Conservation (phyloP, 2,113 vertebrate genomes). For the Calyptommatus sinebrachiatus region DNA sequence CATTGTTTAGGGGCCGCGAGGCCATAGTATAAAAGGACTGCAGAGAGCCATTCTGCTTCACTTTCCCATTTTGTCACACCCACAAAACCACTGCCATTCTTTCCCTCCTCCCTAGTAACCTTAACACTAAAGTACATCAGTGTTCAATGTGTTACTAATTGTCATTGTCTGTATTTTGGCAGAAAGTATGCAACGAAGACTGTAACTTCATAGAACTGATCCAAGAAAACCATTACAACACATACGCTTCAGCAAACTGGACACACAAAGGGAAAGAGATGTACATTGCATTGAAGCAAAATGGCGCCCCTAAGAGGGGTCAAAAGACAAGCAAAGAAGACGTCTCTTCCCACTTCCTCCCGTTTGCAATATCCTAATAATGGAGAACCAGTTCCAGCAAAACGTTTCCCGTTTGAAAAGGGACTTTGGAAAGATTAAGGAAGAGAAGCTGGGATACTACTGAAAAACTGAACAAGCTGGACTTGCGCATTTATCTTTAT, state of each 20-base stretch:
- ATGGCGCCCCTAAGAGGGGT: conserved; percentile 86
- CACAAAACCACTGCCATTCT: too few species aligned
- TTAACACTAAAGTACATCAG: background rate
- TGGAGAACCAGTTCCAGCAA: conserved; percentile 79
- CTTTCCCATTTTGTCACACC: too few species aligned
- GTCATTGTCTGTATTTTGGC: conserved; percentile 51
- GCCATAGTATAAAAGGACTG: too few species aligned
- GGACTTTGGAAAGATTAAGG: conserved; percentile 67
- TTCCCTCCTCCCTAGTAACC: too few species aligned
- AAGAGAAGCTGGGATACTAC: conserved; percentile 83
- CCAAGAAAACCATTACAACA: conserved; percentile 96
- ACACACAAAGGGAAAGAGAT: conserved; percentile 89
- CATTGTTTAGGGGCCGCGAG: too few species aligned
- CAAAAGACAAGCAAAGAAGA: conserved; percentile 93
- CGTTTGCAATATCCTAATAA: conserved; percentile 81
- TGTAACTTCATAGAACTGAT: conserved; percentile 97
- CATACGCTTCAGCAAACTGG: conserved; percentile 92
- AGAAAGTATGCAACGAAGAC: conserved; percentile 94
- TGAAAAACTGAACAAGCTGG: conserved; percentile 94
- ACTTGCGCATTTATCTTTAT: conserved; percentile 86
- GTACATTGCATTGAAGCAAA: conserved; percentile 93
- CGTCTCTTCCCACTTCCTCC: conserved; percentile 92
- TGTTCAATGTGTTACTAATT: background rate
- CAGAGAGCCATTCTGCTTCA: too few species aligned
- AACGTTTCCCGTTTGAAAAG: conserved; percentile 74